Evolutionary conservation across 2,888 invertebrate genomes (phyloP).

Genomic region (Idaea biselata): DNA sequence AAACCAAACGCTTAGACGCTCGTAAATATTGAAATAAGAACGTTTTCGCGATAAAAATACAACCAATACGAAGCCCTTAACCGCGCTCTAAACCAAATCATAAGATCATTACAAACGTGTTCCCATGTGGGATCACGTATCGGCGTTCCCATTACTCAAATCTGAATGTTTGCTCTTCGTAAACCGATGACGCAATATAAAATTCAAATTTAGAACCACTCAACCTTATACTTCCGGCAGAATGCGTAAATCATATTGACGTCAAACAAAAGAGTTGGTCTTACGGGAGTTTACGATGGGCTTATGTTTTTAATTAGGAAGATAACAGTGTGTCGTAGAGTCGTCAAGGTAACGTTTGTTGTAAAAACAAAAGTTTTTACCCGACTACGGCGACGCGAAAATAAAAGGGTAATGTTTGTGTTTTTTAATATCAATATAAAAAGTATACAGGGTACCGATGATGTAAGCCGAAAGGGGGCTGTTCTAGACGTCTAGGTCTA

Average conservation of each 20-base stretch:
- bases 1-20: neutral
- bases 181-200: constrained; percentile 1
- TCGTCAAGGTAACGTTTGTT: no score
- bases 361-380: no score
- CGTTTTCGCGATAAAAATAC: neutral
- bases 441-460: no score
- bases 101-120: neutral
- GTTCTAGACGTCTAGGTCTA: no score
- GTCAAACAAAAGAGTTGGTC: neutral
- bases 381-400: no score
- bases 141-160: constrained; percentile 1
- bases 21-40: neutral
- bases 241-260: neutral
- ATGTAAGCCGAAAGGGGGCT: no score
- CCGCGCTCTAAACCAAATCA: neutral
- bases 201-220: neutral
- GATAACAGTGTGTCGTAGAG: neutral
- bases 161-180: neutral
- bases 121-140: neutral
- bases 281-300: neutral
- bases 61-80: neutral
- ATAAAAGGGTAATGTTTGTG: no score
- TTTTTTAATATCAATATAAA: no score
- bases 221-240: neutral
- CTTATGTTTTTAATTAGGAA: neutral